A percentile compares a stretch with the other conserved stretches of the same genome.
Evolutionary conservation across 2,888 invertebrate species (phyloP).

Genomic region (Amaurobius ferox): DNA sequence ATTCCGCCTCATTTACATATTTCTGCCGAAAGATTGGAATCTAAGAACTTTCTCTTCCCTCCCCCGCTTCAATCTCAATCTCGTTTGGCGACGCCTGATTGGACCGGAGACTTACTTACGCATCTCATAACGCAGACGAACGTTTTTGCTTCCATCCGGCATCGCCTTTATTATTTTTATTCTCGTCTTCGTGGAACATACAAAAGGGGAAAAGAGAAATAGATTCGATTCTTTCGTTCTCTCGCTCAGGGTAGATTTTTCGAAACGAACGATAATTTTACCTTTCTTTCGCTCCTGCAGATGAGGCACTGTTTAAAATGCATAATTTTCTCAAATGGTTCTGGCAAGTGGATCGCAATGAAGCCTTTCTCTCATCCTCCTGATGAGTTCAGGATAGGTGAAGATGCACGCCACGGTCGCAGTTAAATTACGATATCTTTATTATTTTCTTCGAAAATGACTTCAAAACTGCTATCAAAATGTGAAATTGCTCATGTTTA

Average conservation of each 20-base stretch:
- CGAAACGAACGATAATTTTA: conserved; percentile 20
- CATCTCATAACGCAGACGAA: conserved; percentile 66
- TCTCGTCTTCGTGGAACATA: conserved; percentile 19
- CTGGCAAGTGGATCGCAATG: neutral
- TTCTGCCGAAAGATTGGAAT: conserved; percentile 69
- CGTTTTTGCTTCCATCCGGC: conserved; percentile 19
- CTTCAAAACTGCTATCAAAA: too few species aligned
- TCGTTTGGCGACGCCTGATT: conserved; percentile 67
- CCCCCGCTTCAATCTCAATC: conserved; percentile 60
- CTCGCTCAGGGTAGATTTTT: neutral
- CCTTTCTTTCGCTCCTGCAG: neutral
- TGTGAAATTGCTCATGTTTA: too few species aligned
- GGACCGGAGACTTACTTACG: conserved; percentile 68
- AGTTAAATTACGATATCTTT: neutral
- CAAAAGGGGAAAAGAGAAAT: conserved; percentile 40
- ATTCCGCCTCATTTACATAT: conserved; percentile 69
- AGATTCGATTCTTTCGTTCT: conserved; percentile 48
- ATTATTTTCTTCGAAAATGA: too few species aligned
- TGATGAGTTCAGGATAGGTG: neutral
- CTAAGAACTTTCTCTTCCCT: conserved; percentile 45
- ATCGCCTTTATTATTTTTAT: conserved; percentile 29
- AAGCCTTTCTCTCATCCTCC: neutral
- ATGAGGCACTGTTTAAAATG: conserved; percentile 6
- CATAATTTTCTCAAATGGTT: conserved; percentile 9
- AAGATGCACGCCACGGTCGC: neutral